phyloP scores from a whole-genome alignment of 1,140 invertebrate genomes.

The Phenacoccus solenopsis region DNA sequence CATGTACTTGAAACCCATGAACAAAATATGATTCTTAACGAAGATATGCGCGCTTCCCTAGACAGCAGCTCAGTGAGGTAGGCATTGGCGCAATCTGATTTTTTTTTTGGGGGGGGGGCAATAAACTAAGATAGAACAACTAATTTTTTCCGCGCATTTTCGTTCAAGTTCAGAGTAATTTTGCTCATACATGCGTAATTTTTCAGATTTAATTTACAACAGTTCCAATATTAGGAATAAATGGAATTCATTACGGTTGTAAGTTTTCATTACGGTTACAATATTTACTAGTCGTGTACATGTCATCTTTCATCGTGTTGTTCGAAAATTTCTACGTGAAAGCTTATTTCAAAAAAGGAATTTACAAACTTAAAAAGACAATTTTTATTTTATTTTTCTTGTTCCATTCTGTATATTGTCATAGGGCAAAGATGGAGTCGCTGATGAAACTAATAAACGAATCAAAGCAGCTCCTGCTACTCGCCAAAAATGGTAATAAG shows the following conservation, averaged over 20 bases:
- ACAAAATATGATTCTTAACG: too few relatives aligned
- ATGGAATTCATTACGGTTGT: constrained; percentile 69
- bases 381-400: not conserved
- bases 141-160: too few relatives aligned
- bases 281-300: constrained; percentile 78
- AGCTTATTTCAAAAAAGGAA: constrained; percentile 61
- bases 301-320: constrained; percentile 77
- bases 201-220: constrained; percentile 71
- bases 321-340: constrained; percentile 86
- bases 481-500: not conserved
- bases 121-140: too few relatives aligned
- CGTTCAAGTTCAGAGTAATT: too few relatives aligned
- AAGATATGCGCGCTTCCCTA: too few relatives aligned
- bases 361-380: not conserved
- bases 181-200: too few relatives aligned
- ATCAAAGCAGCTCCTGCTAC: not conserved
- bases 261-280: constrained; percentile 90
- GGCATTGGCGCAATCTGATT: too few relatives aligned
- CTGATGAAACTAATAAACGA: not conserved
- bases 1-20: too few relatives aligned
- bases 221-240: constrained; percentile 66
- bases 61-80: too few relatives aligned
- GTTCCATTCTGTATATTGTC: too few relatives aligned
- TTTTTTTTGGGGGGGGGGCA: too few relatives aligned
- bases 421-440: not conserved